Evolutionary conservation across 2,797 vertebrate genomes (phyloP), one percentile per base, ranked within the genome.

Genomic region (Malurus leucopterus): DNA sequence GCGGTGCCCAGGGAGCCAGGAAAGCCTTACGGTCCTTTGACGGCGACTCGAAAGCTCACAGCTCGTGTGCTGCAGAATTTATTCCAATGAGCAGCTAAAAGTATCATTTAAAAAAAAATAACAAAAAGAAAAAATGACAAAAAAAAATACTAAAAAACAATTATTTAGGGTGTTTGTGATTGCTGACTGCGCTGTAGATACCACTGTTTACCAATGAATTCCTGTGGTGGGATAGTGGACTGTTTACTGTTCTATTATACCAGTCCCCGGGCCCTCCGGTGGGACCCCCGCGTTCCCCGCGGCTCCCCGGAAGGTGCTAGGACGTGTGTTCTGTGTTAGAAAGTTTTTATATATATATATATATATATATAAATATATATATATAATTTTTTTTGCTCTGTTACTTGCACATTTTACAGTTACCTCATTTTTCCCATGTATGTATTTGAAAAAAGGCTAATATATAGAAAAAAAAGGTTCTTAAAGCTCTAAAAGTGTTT

Each of bases 401-500:
- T 89, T 89, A 89, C 86, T 89, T 89, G 86, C 86, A 89, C 87
- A 89, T 89, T 89, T 89, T 89, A 84, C 80, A 84, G 73, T 89
- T 89, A 89, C 86, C 86, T 99, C 99, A 99, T 99, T 99, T 99
- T 99, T 98, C 98, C 99, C 99, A 99, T 99, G 98, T 99, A 99
- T 99, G 99, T 99, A 99, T 99, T 99, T 98, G 98, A 98, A 98
- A 98, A 98, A 97, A 98, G 98, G 98, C 98, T 99, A 99, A 99
- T 99, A 99, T 99, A 99, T 99, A 99, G 98, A 99, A 98, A 99
- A 98, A 98, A 94, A 99, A 98, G 98, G 98, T 99, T 99, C 98
- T 99, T 99, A 98, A 99, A 99, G 98, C 98, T 99, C 98, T 99
- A 98, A 98, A 97, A 96, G 97, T 98, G 97, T 97, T 96, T 97